Base-by-base conservation (phyloP, 2,797 vertebrate genomes). In the Sebastes taczanowskii region DNA sequence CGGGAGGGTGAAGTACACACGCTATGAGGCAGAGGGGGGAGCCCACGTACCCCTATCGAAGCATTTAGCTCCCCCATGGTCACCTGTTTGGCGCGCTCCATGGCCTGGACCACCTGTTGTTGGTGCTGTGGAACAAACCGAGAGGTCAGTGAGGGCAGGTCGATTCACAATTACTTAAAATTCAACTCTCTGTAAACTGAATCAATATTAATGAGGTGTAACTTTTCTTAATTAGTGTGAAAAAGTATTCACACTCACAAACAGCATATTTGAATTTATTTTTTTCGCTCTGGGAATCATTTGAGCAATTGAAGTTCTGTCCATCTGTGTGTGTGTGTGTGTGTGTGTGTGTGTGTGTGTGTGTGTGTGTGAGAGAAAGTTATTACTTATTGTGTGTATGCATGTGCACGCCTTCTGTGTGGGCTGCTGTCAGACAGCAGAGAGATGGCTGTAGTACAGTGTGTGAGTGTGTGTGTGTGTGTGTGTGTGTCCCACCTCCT, bases 61-160 rank as follows among this genome's bases (percentile, higher is more conserved):
- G 96, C 96, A 95, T 98, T 98, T 96, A 98, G 96, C 95, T 98
- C 97, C 93, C 96, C 97, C 97, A 98, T 98, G 95, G 97, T 98
- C 97, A 98, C 97, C 96, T 98, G 97, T 96, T 98, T 98, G 91
- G 97, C 97, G 89, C 97, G 96, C 67, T 98, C 97, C 95, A 98
- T 97, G 22, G 97, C 97, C 95, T 98, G 97, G 93, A 98, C 97
- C 92, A 98, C 97, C 89, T 98, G 97, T 93, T 98, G 97, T 91
- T 98, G 97, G 88, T 98, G 97, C 97, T 98, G 96, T 16, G 77
- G 85, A 90, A 78, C 25, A 92, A 88, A 91, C 55, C 77, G 82
- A 90, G n/a, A 84, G n/a, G 71, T 82, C 76, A 89, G 78, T 82
- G 16, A 86, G 42, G 42, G 61, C 46, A 77, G 60, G 30, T 64